Conservation (phyloP, 2,888 invertebrate species). For the Eretmocerus hayati region DNA sequence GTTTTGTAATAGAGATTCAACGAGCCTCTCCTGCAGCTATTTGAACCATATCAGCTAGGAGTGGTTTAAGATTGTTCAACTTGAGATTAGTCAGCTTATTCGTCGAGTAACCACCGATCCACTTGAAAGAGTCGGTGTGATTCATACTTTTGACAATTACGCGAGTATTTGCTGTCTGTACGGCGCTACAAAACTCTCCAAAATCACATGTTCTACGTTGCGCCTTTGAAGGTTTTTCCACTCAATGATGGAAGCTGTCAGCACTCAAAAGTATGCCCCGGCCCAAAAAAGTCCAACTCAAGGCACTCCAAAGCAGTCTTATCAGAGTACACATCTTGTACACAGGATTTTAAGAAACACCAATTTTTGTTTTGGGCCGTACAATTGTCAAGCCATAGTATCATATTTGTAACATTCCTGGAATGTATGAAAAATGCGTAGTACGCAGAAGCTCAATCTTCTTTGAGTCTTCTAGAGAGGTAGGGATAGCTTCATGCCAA, state of each 20-base stretch:
- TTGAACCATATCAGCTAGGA: too few relatives aligned
- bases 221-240: background rate
- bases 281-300: constrained; percentile 7
- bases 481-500: background rate
- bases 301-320: background rate
- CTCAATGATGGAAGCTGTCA: too few relatives aligned
- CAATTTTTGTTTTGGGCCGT: constrained; percentile 12
- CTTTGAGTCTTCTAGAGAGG: background rate
- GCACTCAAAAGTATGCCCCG: constrained; percentile 2
- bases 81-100: too few relatives aligned
- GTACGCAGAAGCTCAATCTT: background rate
- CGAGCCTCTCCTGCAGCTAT: too few relatives aligned
- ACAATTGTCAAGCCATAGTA: constrained; percentile 13
- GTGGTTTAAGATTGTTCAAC: too few relatives aligned
- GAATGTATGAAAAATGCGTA: background rate
- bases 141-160: too few relatives aligned
- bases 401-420: constrained; percentile 3
- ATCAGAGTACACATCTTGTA: constrained; percentile 2
- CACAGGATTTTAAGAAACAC: constrained; percentile 9
- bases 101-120: too few relatives aligned
- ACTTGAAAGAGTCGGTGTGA: too few relatives aligned
- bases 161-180: too few relatives aligned
- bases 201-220: too few relatives aligned
- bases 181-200: too few relatives aligned
- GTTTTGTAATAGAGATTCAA: too few relatives aligned